These are phyloP conservation scores for Lasiurus borealis DNA, from an alignment of 2,113 vertebrate genomes.

Conservation along the genomic window DNA sequence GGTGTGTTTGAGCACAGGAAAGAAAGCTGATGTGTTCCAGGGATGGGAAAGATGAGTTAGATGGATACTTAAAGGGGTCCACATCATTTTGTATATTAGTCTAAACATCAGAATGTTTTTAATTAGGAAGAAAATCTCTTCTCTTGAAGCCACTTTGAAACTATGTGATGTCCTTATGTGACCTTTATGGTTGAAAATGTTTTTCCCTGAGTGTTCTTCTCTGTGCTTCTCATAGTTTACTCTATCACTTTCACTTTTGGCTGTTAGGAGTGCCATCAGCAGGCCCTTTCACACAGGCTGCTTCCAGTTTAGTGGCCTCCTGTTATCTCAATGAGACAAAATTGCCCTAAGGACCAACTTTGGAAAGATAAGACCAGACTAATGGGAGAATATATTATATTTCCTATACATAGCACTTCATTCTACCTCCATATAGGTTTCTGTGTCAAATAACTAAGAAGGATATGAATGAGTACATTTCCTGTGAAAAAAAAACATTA, in stretches of 20 bases:
- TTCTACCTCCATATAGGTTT: neutral
- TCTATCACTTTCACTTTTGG: neutral
- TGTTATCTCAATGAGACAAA: neutral
- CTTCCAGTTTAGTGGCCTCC: neutral
- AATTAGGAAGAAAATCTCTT: neutral
- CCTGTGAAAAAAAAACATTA: neutral
- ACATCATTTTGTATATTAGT: neutral
- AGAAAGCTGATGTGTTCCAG: neutral
- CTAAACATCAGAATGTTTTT: neutral
- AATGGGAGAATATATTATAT: neutral
- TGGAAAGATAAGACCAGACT: neutral
- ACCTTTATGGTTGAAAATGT: neutral
- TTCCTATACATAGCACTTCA: neutral
- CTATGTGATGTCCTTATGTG: neutral
- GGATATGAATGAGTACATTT: neutral
- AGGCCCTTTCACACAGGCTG: neutral
- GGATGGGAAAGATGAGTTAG: neutral
- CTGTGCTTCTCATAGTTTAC: neutral
- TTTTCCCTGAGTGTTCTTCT: neutral
- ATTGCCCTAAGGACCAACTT: accelerated
- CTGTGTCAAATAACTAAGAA: neutral
- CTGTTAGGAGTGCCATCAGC: neutral
- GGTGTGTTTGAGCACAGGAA: neutral
- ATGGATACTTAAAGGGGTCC: too few relatives aligned
- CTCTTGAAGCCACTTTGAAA: neutral